Conservation (phyloP, 2,113 vertebrate species). For the Myotis yumanensis region DNA sequence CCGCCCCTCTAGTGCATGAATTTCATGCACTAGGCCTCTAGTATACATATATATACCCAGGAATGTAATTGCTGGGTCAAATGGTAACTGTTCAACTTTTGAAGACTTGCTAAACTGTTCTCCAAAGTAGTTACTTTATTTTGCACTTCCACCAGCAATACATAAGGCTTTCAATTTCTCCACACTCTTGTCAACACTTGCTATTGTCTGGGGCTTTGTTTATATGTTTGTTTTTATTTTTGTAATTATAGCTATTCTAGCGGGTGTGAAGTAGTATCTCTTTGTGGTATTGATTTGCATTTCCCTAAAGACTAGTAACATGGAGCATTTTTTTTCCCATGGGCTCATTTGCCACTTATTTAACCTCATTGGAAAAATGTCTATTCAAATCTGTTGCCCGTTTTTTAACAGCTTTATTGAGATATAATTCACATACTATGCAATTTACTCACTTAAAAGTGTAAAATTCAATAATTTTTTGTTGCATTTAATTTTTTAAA, state of each 20-base stretch:
- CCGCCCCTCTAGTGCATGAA: no score
- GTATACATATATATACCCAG: no score
- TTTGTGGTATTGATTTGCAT: neutral
- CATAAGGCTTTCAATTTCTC: neutral
- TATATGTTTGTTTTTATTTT: neutral
- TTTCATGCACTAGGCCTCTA: no score
- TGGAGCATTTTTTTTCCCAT: neutral
- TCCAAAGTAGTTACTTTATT: neutral
- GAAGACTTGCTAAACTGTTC: neutral
- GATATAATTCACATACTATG: neutral
- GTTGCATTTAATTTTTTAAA: neutral
- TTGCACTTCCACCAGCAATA: neutral
- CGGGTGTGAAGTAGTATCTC: neutral
- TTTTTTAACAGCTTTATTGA: neutral
- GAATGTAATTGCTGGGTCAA: neutral
- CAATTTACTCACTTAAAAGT: neutral
- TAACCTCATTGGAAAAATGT: neutral
- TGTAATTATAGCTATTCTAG: neutral
- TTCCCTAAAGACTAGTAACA: neutral
- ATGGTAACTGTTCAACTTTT: neutral
- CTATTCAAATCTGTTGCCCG: neutral
- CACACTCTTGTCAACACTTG: neutral
- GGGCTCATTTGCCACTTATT: neutral
- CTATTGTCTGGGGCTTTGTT: neutral
- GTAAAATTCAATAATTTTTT: neutral